Base-by-base conservation (phyloP, 2,888 invertebrate genomes). In the Tigriopus californicus region DNA sequence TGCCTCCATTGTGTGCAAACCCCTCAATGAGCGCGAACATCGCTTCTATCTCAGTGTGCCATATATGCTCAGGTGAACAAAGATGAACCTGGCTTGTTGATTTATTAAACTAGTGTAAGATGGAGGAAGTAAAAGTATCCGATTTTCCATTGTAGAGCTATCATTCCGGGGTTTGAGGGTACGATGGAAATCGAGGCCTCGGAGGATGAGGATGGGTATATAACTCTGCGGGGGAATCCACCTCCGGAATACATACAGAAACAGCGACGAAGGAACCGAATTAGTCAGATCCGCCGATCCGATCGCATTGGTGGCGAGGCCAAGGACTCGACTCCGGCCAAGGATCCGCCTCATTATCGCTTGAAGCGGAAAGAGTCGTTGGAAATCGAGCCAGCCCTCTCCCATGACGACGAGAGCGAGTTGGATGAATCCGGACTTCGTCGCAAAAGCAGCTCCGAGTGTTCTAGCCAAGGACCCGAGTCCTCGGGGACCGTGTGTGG, bases 1-100 rank as follows among this genome's bases (percentile, higher is more conserved):
- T 65, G 72, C 74, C 52, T 67, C 69, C 22, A 76, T 76, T 1
- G 71, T 77, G 25, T 77, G 77, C 66, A 79, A 75, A 65, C 77
- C 78, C 13, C 69, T 76, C 46, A 74, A 75, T 59, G 67, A 71
- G 12, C 67, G 75, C 61, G 79, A 79, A 66, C 70, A 74, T 24
- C 66, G 70, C 57, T 77, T 78, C 67, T 79, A 79, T 66, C 70
- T 74, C 63, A 72, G 72, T n/a, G 68, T 78, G 63, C 77, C 78
- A 1, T 67, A 67, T 22, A 67, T 68, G 41, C 68, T 78, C 61
- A 33, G 33, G 33, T 33, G n/a, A n/a, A n/a, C n/a, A n/a, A n/a
- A n/a, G n/a, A n/a, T n/a, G n/a, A n/a, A n/a, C n/a, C n/a, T n/a
- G n/a, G n/a, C n/a, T n/a, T n/a, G n/a, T n/a, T n/a, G n/a, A n/a